Conservation (phyloP, 1,140 invertebrate genomes). For the Mamestra configurata region DNA sequence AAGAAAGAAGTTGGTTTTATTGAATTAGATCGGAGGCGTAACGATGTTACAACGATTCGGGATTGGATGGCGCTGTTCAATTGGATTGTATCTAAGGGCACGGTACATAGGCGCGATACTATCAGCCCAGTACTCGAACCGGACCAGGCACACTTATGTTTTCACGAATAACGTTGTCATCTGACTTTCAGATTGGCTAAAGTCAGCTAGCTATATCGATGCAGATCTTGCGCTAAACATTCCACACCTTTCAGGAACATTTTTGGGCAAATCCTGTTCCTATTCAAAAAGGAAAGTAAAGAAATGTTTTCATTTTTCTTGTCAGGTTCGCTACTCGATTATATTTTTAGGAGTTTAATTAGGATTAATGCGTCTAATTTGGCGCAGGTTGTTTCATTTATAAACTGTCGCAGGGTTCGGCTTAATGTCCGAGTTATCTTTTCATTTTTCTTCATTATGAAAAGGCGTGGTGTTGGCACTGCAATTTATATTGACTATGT, state of each 20-base stretch:
- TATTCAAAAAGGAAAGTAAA: neutral
- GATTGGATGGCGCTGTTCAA: conserved; percentile 12
- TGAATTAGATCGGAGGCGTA: conserved; percentile 40
- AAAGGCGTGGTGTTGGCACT: neutral
- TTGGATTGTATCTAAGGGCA: conserved; percentile 30
- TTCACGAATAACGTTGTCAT: no score
- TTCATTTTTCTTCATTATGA: conserved; percentile 32
- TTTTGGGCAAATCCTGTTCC: neutral
- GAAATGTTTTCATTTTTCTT: neutral
- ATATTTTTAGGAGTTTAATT: conserved; percentile 32
- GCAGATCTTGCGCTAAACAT: no score
- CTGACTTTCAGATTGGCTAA: no score
- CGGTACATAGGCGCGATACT: neutral
- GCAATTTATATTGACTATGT: conserved; percentile 2
- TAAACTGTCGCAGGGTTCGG: conserved; percentile 22
- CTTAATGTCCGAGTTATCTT: conserved; percentile 32
- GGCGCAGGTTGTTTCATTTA: conserved; percentile 23
- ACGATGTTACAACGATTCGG: conserved; percentile 44
- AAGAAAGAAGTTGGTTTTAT: conserved; percentile 45
- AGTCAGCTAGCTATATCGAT: no score
- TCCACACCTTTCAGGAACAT: no score
- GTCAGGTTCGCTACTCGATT: conserved; percentile 16
- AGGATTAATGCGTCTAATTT: conserved; percentile 26
- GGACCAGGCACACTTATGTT: neutral
- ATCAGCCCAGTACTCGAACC: neutral